Conservation (phyloP, 2,797 vertebrate genomes). For the Intellagama lesueurii region DNA sequence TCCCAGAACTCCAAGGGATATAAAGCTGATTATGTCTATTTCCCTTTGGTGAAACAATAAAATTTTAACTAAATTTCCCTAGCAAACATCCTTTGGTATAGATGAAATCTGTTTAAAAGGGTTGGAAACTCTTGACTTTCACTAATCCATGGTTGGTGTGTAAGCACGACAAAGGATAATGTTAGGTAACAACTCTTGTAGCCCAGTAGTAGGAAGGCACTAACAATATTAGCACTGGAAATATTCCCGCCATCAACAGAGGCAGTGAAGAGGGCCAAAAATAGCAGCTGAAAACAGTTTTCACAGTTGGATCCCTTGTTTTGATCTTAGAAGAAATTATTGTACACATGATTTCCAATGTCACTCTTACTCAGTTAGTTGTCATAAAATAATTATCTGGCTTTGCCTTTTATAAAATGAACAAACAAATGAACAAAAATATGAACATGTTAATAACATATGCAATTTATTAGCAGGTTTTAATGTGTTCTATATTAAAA, state of each 20-base stretch:
- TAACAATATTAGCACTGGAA: not conserved
- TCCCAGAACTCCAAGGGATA: not conserved
- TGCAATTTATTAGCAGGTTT: not conserved
- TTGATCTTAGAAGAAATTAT: not conserved
- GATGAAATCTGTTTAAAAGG: not conserved
- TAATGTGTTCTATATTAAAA: slow-evolving; percentile 5
- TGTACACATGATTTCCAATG: not conserved
- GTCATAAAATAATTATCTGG: not conserved
- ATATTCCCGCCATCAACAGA: not conserved
- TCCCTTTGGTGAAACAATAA: not conserved
- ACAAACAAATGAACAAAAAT: no score
- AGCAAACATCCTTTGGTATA: not conserved
- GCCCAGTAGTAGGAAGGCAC: not conserved
- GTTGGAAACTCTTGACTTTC: not conserved
- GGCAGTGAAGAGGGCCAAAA: not conserved
- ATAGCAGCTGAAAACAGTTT: not conserved
- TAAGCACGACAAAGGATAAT: not conserved
- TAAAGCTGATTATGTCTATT: not conserved
- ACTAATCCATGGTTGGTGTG: not conserved
- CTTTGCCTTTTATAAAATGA: not conserved
- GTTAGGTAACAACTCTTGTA: not conserved
- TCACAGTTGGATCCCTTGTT: not conserved
- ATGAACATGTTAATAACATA: not conserved
- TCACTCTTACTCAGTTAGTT: not conserved
- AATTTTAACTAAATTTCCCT: not conserved